These are phyloP conservation scores for Capreolus pygargus DNA, from an alignment of 2,113 vertebrate genomes.

Conservation along the genomic window DNA sequence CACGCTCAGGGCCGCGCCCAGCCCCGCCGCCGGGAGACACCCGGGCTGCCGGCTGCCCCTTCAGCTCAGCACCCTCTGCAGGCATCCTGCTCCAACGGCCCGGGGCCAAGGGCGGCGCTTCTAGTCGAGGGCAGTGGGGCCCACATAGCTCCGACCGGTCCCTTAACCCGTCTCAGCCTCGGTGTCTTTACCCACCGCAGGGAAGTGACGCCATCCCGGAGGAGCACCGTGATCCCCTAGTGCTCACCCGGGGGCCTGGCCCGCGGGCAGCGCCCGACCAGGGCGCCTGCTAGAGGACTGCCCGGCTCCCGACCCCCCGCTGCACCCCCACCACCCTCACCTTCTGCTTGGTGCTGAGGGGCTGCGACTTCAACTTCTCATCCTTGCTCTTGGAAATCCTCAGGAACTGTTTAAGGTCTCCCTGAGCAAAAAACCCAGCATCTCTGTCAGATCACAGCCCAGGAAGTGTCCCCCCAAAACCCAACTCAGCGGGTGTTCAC, in stretches of 20 bases:
- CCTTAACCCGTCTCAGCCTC: neutral
- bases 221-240: neutral
- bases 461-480: neutral
- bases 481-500: neutral
- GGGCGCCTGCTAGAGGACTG: fast-evolving
- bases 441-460: neutral
- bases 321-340: constrained; percentile 73
- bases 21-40: fast-evolving
- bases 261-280: neutral
- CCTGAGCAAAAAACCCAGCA: constrained; percentile 78
- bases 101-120: neutral
- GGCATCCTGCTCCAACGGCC: neutral
- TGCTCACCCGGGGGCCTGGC: neutral
- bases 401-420: constrained; percentile 97
- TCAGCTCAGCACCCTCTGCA: neutral
- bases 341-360: constrained; percentile 96
- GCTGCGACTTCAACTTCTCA: constrained; percentile 92
- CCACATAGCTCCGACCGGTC: neutral
- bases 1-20: neutral
- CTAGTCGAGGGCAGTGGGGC: fast-evolving
- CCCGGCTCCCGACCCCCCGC: no score
- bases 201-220: neutral
- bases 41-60: neutral
- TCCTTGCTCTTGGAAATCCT: constrained; percentile 96
- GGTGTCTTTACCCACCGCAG: neutral